Base-by-base conservation (phyloP, 37 sponge, comb jelly and placozoan species). In the Cliona cf. orientalis region DNA sequence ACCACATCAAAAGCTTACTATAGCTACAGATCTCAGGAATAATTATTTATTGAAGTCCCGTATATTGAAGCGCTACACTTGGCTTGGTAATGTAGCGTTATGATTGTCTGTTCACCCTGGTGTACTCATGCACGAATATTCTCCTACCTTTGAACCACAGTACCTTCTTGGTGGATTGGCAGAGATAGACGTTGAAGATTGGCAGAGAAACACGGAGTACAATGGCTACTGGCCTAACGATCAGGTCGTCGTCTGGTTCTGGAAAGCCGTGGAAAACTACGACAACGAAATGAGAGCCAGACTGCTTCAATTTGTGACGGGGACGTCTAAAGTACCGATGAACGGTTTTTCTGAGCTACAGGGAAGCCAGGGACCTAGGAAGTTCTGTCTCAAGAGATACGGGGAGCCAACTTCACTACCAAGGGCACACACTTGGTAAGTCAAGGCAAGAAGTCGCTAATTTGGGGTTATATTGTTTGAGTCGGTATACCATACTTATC, bases 271-370 rank as follows among this genome's bases (percentile, higher is more conserved):
- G 34, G 87, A 81, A 29, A 88, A 87, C 43, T 98, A 79, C 38
- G 95, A 98, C 63, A 86, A 74, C 34, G 99, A 98, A 63, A 90
- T 96, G 95, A 82, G 90, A 49, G 94, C 94, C 12, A 69, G 99
- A 19, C 86, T 98, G 22, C 91, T 98, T 6, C 99, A 98, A 91
- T 98, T 98, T 82, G 97, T 96, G 29, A 98, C 99, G 23, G 99
- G 99, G 3, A 98, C 99, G 14, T 98, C 99, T 12, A 92, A 94
- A 59, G 96, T 98, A 3, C 99, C 99, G 26, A 98, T 98, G 99
- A 98, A 98, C 78, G 99, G 99, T 7, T 98, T 98, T 75, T 84
- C 94, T 28, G 99, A 98, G 76, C 76, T 98, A 25, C 92, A 98
- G 80, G 99, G 98, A 17, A 97, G 95, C 81, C 94, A 96, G 80